phyloP scores from a whole-genome alignment of 2,113 vertebrate genomes.

The Naja naja region DNA sequence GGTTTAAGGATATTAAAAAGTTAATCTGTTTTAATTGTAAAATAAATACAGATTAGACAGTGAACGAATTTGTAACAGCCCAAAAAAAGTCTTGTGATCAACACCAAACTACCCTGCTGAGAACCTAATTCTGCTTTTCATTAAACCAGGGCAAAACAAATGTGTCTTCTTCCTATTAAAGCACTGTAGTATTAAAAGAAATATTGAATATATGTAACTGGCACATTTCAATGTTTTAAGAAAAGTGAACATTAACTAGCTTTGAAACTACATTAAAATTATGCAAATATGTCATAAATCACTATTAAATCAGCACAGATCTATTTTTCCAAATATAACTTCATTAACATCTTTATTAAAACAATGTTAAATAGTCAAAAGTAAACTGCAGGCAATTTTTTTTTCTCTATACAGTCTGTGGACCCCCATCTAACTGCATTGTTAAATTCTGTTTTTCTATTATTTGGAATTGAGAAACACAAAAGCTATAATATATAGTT shows the following conservation, averaged over 20 bases:
- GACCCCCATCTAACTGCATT: neutral
- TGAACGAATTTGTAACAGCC: neutral
- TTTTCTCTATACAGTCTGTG: neutral
- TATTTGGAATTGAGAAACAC: neutral
- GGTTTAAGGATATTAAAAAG: neutral
- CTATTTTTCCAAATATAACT: neutral
- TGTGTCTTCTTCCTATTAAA: neutral
- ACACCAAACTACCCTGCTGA: neutral
- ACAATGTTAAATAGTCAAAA: neutral
- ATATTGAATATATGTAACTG: neutral
- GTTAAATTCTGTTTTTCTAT: neutral
- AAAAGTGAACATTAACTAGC: neutral
- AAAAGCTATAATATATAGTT: neutral
- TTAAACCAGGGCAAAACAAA: neutral
- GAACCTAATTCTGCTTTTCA: neutral
- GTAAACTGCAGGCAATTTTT: neutral
- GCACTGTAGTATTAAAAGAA: neutral
- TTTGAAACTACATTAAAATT: neutral
- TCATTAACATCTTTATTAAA: neutral
- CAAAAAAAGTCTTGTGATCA: neutral
- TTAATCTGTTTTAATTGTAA: neutral
- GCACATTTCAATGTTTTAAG: neutral
- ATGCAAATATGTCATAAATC: neutral
- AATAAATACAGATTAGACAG: neutral
- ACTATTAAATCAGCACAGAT: neutral